These are phyloP conservation scores for Alcis repandata DNA, from an alignment of 2,888 invertebrate genomes.

Conservation along the genomic window DNA sequence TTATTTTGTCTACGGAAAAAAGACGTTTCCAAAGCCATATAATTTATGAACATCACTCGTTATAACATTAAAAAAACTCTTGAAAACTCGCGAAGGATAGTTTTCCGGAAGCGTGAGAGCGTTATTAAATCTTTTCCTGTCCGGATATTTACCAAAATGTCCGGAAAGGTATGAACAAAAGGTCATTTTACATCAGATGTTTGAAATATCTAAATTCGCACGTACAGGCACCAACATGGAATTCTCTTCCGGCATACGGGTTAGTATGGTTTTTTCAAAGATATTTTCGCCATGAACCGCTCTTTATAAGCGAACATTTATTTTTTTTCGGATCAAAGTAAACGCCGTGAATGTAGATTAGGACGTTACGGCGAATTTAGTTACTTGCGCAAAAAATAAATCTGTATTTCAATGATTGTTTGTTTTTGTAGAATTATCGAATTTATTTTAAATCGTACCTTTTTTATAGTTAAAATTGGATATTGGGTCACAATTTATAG, in stretches of 20 bases:
- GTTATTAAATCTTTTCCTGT: slow-evolving; percentile 18
- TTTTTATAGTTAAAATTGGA: too few relatives aligned
- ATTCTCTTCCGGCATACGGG: slow-evolving; percentile 31
- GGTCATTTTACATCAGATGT: slow-evolving; percentile 16
- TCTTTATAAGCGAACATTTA: slow-evolving; percentile 22
- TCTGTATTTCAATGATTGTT: neutral
- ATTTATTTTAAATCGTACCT: too few relatives aligned
- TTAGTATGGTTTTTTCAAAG: slow-evolving; percentile 15
- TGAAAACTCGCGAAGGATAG: neutral
- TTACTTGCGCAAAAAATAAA: neutral
- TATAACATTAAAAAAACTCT: too few relatives aligned
- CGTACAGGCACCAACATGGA: slow-evolving; percentile 10
- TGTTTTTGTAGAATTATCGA: neutral
- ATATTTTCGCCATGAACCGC: slow-evolving; percentile 28
- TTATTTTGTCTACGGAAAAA: neutral
- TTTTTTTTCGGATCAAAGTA: slow-evolving; percentile 10
- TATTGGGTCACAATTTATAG: too few relatives aligned
- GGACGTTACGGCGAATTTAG: neutral
- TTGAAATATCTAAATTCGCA: slow-evolving; percentile 28
- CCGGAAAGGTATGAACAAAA: slow-evolving; percentile 24
- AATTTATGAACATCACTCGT: neutral
- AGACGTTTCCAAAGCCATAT: neutral
- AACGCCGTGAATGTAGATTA: slow-evolving; percentile 10
- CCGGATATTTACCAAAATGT: slow-evolving; percentile 19
- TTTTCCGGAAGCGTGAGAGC: slow-evolving; percentile 1